Conservation (phyloP, 2,797 vertebrate species). For the Smutsia temminckii region DNA sequence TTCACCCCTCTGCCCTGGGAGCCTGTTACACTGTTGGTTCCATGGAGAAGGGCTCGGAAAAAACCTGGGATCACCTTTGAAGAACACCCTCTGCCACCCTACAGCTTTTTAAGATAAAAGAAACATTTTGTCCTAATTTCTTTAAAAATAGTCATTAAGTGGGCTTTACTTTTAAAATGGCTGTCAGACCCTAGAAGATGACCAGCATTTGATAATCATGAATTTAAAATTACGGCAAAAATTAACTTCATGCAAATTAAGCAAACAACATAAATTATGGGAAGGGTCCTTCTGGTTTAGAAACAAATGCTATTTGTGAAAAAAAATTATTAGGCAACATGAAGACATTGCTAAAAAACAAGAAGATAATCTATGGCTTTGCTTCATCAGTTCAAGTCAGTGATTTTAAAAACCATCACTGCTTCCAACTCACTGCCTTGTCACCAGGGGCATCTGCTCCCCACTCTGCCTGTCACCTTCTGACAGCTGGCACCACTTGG, state of each 20-base stretch:
- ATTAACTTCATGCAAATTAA: neutral
- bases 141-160: neutral
- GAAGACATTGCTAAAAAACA: neutral
- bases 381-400: neutral
- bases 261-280: neutral
- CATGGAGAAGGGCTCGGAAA: neutral
- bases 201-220: neutral
- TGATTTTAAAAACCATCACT: neutral
- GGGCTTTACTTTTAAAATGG: neutral
- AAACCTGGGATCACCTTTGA: neutral
- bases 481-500: neutral
- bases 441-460: neutral
- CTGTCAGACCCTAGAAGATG: neutral
- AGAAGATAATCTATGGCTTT: neutral
- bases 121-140: neutral
- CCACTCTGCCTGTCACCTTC: neutral
- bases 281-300: neutral
- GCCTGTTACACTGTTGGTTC: too few species aligned
- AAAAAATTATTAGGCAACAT: neutral
- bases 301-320: neutral
- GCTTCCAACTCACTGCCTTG: neutral
- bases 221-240: constrained; percentile 13
- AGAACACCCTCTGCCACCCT: neutral
- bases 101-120: neutral
- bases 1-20: neutral